Conservation (phyloP, 1,140 invertebrate species). For the Leptoteleia sp. region DNA sequence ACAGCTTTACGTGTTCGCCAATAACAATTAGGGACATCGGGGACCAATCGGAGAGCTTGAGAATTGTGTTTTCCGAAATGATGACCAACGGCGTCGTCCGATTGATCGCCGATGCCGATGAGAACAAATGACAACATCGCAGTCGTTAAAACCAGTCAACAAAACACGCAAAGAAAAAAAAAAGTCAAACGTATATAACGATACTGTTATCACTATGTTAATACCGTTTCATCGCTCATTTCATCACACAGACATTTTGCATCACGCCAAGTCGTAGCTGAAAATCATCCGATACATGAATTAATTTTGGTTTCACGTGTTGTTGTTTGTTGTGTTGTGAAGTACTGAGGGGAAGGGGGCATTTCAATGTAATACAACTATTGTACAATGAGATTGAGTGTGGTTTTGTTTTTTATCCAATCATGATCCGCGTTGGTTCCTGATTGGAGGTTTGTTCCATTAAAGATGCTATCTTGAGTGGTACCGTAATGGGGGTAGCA, state of each 20-base stretch:
- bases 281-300: slow-evolving; percentile 33
- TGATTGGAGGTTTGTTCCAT: slow-evolving; percentile 19
- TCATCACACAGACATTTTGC: slow-evolving; percentile 48
- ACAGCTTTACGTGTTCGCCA: too few relatives aligned
- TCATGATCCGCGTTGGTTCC: slow-evolving; percentile 25
- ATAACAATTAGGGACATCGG: slow-evolving; percentile 5
- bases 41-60: slow-evolving; percentile 2
- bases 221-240: slow-evolving; percentile 39
- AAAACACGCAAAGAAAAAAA: slow-evolving; percentile 38
- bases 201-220: slow-evolving; percentile 58
- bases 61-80: too few relatives aligned
- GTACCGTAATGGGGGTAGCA: too few relatives aligned
- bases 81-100: too few relatives aligned
- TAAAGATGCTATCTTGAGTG: slow-evolving; percentile 7
- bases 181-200: slow-evolving; percentile 40
- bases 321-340: slow-evolving; percentile 36
- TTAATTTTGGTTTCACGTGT: slow-evolving; percentile 42
- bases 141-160: slow-evolving; percentile 53
- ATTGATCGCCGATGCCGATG: slow-evolving; percentile 3
- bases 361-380: slow-evolving; percentile 49
- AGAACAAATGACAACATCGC: slow-evolving; percentile 45
- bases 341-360: slow-evolving; percentile 31
- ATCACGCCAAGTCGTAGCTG: slow-evolving; percentile 39
- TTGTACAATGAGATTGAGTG: slow-evolving; percentile 50
- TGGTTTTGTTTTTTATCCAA: slow-evolving; percentile 39